These are phyloP conservation scores for Sericinus montela DNA, from an alignment of 2,888 invertebrate species.

Conservation along the genomic window DNA sequence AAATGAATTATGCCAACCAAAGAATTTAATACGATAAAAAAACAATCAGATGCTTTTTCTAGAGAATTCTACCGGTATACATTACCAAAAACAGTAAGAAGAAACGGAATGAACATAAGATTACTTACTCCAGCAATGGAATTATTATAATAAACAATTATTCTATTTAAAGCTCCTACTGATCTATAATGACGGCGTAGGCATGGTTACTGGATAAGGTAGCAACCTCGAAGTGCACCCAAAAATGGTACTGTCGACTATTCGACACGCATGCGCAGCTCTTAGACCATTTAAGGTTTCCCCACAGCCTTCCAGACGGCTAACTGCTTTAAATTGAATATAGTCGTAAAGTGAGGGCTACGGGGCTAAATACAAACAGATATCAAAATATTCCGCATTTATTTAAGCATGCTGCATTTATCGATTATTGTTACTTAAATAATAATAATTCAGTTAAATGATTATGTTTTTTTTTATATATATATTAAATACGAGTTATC, in stretches of 20 bases:
- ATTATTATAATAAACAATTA: constrained; percentile 6
- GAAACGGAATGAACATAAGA: background rate
- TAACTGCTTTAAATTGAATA: constrained; percentile 36
- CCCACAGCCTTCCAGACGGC: constrained; percentile 55
- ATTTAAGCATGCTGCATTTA: no score
- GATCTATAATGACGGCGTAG: constrained; percentile 12
- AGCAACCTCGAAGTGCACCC: constrained; percentile 37
- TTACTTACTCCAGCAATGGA: background rate
- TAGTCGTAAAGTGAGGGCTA: constrained; percentile 40
- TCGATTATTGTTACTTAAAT: no score
- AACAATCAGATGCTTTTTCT: no score
- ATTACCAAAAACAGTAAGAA: background rate
- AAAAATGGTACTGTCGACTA: constrained; percentile 57
- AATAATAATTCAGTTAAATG: no score
- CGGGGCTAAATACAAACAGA: no score
- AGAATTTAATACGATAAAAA: no score
- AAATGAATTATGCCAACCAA: no score
- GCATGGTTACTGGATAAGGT: constrained; percentile 13
- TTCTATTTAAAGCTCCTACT: constrained; percentile 1
- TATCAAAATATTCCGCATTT: no score
- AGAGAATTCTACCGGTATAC: no score
- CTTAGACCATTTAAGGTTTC: constrained; percentile 67
- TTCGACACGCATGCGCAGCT: constrained; percentile 42
- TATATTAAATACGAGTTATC: no score
- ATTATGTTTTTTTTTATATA: no score